Conservation (phyloP, 2,888 invertebrate species). For the Nomada lathburiana region DNA sequence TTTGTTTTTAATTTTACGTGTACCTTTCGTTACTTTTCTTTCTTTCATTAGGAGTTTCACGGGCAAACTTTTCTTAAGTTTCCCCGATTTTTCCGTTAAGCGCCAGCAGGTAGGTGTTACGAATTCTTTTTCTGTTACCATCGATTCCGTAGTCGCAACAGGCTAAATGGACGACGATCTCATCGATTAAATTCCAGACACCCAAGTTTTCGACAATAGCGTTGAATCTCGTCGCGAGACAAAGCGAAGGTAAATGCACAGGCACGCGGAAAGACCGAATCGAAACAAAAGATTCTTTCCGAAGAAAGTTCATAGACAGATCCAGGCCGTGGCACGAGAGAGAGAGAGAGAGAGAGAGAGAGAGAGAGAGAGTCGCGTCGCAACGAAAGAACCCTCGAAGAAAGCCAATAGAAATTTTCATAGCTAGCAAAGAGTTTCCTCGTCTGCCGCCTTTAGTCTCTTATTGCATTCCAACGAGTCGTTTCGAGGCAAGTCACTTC, state of each 20-base stretch:
- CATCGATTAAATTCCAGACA: slow-evolving; percentile 10
- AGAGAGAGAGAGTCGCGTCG: neutral
- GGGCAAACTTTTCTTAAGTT: neutral
- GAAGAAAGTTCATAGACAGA: slow-evolving; percentile 34
- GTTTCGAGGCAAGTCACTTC: slow-evolving; percentile 61
- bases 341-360: neutral
- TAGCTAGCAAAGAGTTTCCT: slow-evolving; percentile 42
- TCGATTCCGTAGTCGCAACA: slow-evolving; percentile 1
- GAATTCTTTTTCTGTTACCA: neutral
- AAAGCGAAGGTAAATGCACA: slow-evolving; percentile 20
- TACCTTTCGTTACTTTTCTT: slow-evolving; percentile 60
- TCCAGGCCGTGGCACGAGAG: slow-evolving; percentile 5
- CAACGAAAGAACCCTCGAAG: slow-evolving; percentile 48
- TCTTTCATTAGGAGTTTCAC: neutral
- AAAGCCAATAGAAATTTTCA: slow-evolving; percentile 64
- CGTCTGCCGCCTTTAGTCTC: slow-evolving; percentile 41
- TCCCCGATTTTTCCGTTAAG: slow-evolving; percentile 2
- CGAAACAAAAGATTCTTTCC: slow-evolving; percentile 41
- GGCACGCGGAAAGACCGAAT: slow-evolving; percentile 29
- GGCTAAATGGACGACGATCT: slow-evolving; percentile 24
- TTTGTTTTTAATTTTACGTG: slow-evolving; percentile 62
- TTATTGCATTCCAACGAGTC: slow-evolving; percentile 69
- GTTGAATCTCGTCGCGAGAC: slow-evolving; percentile 26
- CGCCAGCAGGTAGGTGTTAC: slow-evolving; percentile 39
- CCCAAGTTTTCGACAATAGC: slow-evolving; percentile 29